Percentiles rank a stretch among this genome's conserved stretches.
Evolutionary conservation across 2,113 vertebrate species (phyloP).

Genomic region (Perccottus glenii): DNA sequence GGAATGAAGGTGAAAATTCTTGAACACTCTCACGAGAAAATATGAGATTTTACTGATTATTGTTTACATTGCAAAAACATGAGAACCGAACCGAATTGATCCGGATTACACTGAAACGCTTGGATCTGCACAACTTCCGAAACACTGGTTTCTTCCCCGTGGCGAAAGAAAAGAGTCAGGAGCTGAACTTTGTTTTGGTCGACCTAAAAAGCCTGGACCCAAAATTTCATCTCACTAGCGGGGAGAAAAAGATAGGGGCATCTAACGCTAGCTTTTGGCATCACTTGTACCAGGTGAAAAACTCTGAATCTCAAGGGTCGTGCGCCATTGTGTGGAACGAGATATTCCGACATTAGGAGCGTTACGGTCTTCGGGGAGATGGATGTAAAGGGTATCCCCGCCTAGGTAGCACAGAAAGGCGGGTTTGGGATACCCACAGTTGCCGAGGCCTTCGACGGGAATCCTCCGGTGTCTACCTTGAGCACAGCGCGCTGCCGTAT

Average conservation of each 20-base stretch:
- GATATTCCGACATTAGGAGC: conserved; percentile 35
- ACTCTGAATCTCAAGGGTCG: conserved; percentile 52
- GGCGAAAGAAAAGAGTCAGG: conserved; percentile 42
- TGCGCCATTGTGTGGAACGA: conserved; percentile 61
- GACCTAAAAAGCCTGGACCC: conserved; percentile 52
- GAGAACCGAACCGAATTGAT: conserved; percentile 82
- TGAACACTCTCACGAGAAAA: conserved; percentile 83
- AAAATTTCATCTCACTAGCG: conserved; percentile 65
- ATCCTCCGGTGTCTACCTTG: conserved; percentile 58
- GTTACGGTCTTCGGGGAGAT: conserved; percentile 56
- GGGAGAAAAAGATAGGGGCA: conserved; percentile 56
- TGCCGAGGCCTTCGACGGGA: conserved; percentile 71
- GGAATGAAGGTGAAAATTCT: conserved; percentile 68
- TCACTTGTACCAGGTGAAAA: conserved; percentile 54
- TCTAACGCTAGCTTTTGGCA: conserved; percentile 48
- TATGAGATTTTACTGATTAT: conserved; percentile 82
- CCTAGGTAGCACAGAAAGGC: conserved; percentile 63
- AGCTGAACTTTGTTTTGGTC: conserved; percentile 71
- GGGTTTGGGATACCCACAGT: conserved; percentile 73
- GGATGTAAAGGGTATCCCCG: conserved; percentile 68
- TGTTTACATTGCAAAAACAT: conserved; percentile 84
- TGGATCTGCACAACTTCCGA: conserved; percentile 50
- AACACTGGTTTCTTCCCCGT: conserved; percentile 35
- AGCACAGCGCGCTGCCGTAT: conserved; percentile 42
- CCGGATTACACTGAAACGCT: conserved; percentile 71